Evolutionary conservation across 1,140 invertebrate species (phyloP), one percentile per base, ranked within the genome.

Genomic region (Trichomalopsis sarcophagae): DNA sequence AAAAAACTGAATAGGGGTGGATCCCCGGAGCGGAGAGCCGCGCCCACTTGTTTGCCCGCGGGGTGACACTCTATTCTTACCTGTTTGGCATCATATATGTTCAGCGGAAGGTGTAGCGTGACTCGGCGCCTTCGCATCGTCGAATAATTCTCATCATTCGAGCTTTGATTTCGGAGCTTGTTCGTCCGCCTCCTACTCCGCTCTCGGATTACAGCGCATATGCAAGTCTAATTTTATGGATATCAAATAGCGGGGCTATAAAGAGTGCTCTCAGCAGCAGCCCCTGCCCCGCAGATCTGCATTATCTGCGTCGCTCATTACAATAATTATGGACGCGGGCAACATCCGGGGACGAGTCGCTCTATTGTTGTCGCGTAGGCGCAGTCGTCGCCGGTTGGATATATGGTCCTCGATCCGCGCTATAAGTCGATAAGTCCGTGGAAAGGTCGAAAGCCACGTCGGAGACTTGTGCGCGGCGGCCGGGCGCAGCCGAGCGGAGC

Each of bases 311-410:
- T 62, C 21, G 44, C 82, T 86, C 86, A 86, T 86, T 86, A 84
- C 55, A 86, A 86, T 86, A 86, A 86, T 86, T 86, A 86, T 76
- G 85, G 81, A 47, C 81, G 82, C 77, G 81, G 85, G 77, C 82
- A 81, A 86, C 86, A 86, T 86, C 86, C 86, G 86, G 86, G 40
- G 30, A 68, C 44, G 55, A 44, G 78, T 27, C 27, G 50, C 14
- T 47, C 68, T 79, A 82, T 74, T 79, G 69, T 79, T 47, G 21
- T 27, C 36, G 73, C 23, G 73, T 33, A 75, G 73, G 73, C 44
- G 27, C 27, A 27, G 73, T 30, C 23, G 50, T 13, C 44, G 73
- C 62, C 47, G 69, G n/a, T n/a, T n/a, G n/a, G 50, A 79, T 11
- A 44, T 5, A 55, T 27, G 11, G 66, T 62, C 21, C 55, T 62